Percentiles rank a stretch among this genome's conserved stretches.
Conservation (phyloP, 2,113 vertebrate genomes). For the Formicarius rufipectus region DNA sequence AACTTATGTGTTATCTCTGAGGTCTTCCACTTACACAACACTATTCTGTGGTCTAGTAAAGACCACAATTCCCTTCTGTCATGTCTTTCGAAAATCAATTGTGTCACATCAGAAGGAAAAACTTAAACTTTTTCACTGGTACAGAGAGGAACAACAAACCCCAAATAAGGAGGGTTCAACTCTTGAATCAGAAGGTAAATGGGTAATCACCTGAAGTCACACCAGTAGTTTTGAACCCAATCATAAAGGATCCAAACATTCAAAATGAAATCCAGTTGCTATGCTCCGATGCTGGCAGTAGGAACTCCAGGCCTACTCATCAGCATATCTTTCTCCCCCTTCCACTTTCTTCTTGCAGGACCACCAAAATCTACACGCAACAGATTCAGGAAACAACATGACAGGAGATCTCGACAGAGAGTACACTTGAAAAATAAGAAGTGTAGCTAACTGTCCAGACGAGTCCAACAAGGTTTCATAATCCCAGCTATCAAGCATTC, state of each 20-base stretch:
- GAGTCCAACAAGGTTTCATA: background rate
- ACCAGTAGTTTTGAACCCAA: background rate
- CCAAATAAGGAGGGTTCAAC: background rate
- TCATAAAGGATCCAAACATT: background rate
- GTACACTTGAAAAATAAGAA: background rate
- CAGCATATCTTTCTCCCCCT: background rate
- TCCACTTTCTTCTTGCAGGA: background rate
- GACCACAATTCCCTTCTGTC: background rate
- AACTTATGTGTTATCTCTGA: background rate
- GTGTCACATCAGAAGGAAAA: background rate
- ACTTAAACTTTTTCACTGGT: background rate
- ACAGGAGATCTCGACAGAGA: background rate
- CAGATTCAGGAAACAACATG: background rate
- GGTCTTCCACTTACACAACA: conserved; percentile 24
- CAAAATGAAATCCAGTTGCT: background rate
- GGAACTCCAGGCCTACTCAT: background rate
- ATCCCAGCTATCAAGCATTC: background rate
- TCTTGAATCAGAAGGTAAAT: background rate
- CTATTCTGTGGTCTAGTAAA: conserved; percentile 6
- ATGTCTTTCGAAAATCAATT: background rate
- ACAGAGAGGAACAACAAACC: background rate
- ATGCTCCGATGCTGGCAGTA: background rate
- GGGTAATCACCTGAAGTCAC: background rate
- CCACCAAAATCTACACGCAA: background rate
- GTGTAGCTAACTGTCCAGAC: background rate